Conservation (phyloP, 2,797 vertebrate species). For the Alca torda region DNA sequence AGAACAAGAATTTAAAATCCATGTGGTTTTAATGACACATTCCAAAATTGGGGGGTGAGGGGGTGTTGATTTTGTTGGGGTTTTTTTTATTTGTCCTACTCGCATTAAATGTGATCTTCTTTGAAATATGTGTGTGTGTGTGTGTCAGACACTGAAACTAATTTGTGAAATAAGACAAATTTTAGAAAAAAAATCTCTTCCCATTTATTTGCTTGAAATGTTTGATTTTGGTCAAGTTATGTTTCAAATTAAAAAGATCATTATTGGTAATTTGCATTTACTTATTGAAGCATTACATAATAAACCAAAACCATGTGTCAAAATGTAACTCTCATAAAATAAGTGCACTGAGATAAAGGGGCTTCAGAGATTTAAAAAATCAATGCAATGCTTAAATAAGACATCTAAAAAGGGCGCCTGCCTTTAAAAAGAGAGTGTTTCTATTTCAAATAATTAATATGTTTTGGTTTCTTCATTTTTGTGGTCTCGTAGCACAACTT, state of each 20-base stretch:
- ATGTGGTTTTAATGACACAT: conserved; percentile 64
- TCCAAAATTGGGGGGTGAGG: background rate
- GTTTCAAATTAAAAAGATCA: conserved; percentile 52
- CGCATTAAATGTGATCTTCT: background rate
- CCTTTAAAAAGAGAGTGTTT: conserved; percentile 11
- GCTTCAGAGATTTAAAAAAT: conserved; percentile 13
- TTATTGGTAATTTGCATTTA: conserved; percentile 56
- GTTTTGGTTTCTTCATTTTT: conserved; percentile 84
- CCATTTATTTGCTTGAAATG: conserved; percentile 25
- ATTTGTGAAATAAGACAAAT: conserved; percentile 2
- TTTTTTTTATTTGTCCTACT: conserved; percentile 14
- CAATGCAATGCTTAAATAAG: background rate
- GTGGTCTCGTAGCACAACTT: conserved; percentile 81
- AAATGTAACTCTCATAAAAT: conserved; percentile 37
- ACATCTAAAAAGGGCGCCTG: conserved; percentile 1
- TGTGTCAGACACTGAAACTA: background rate
- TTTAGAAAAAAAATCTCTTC: background rate
- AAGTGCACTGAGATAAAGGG: conserved; percentile 34
- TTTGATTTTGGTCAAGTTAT: conserved; percentile 20
- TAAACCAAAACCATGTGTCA: conserved; percentile 60
- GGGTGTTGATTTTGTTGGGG: background rate
- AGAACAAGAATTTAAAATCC: conserved; percentile 56
- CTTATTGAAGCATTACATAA: conserved; percentile 41
- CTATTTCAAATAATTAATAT: conserved; percentile 69
- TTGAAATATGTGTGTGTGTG: background rate